Conservation (phyloP, 1,140 invertebrate species). For the Phymorhynchus buccinoides region DNA sequence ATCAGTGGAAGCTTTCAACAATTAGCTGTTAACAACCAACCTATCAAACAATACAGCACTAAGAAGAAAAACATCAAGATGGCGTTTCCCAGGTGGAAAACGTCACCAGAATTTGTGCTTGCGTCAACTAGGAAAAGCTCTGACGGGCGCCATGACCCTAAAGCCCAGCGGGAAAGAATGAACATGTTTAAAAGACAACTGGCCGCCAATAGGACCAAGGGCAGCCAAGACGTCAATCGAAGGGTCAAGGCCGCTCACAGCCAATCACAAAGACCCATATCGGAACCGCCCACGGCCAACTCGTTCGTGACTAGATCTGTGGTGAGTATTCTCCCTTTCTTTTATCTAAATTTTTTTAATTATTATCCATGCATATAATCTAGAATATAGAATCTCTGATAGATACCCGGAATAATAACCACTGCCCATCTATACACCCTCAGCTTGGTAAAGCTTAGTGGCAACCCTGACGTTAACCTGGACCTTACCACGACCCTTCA, state of each 20-base stretch:
- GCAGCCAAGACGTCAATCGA: slow-evolving; percentile 25
- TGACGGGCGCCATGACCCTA: neutral
- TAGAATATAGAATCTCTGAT: too few relatives aligned
- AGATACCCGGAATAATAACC: too few relatives aligned
- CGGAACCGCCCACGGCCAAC: slow-evolving; percentile 7
- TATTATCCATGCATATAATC: too few relatives aligned
- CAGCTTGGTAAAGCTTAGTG: too few relatives aligned
- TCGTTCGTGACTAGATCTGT: neutral
- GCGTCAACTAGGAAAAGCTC: neutral
- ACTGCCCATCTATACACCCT: too few relatives aligned
- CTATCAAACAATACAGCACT: neutral
- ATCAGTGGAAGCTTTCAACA: neutral
- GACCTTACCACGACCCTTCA: too few relatives aligned
- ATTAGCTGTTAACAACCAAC: neutral
- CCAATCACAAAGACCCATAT: neutral
- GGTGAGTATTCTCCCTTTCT: neutral
- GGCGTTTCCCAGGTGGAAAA: neutral
- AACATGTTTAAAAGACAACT: slow-evolving; percentile 37
- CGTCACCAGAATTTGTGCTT: slow-evolving; percentile 12
- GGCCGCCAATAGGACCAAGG: slow-evolving; percentile 5
- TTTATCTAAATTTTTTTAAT: too few relatives aligned
- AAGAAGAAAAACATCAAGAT: neutral
- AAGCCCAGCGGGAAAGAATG: slow-evolving; percentile 16
- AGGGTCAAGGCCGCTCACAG: neutral
- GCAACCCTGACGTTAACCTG: too few relatives aligned